These are phyloP conservation scores for Drosophila ustulata DNA, from an alignment of 2,888 invertebrate species.

Conservation along the genomic window DNA sequence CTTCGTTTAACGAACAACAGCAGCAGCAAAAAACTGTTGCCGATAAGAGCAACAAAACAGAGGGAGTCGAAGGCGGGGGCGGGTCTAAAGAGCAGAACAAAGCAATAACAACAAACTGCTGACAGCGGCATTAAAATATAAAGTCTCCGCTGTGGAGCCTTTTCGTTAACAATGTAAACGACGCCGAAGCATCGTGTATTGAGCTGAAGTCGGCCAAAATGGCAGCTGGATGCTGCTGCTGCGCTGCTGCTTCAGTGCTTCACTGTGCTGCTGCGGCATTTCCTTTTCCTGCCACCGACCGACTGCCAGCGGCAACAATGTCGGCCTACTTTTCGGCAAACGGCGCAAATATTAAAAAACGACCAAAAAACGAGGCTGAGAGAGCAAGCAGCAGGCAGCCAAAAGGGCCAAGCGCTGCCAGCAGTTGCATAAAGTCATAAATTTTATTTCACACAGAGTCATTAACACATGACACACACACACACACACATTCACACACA, in stretches of 20 bases:
- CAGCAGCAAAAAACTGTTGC: slow-evolving; percentile 7
- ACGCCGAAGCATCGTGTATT: slow-evolving; percentile 55
- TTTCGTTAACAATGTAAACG: slow-evolving; percentile 78
- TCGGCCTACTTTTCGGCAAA: slow-evolving; percentile 76
- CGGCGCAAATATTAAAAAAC: slow-evolving; percentile 75
- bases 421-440: slow-evolving; percentile 81
- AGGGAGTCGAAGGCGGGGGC: not conserved
- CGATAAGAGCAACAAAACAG: slow-evolving; percentile 19
- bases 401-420: slow-evolving; percentile 58
- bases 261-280: slow-evolving; percentile 71
- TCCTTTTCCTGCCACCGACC: slow-evolving; percentile 67
- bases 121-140: slow-evolving; percentile 79
- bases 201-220: slow-evolving; percentile 72
- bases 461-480: slow-evolving; percentile 77
- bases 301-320: slow-evolving; percentile 77
- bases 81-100: slow-evolving; percentile 56
- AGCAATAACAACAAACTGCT: slow-evolving; percentile 79
- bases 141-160: slow-evolving; percentile 67
- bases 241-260: slow-evolving; percentile 28
- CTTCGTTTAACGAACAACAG: slow-evolving; percentile 52
- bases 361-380: slow-evolving; percentile 47
- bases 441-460: slow-evolving; percentile 80
- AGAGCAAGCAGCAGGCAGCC: slow-evolving; percentile 22
- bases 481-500: slow-evolving; percentile 26
- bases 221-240: slow-evolving; percentile 41